Evolutionary conservation across 2,113 vertebrate species (phyloP), one percentile per base, ranked within the genome.

Genomic region (Paraplagusia blochii): DNA sequence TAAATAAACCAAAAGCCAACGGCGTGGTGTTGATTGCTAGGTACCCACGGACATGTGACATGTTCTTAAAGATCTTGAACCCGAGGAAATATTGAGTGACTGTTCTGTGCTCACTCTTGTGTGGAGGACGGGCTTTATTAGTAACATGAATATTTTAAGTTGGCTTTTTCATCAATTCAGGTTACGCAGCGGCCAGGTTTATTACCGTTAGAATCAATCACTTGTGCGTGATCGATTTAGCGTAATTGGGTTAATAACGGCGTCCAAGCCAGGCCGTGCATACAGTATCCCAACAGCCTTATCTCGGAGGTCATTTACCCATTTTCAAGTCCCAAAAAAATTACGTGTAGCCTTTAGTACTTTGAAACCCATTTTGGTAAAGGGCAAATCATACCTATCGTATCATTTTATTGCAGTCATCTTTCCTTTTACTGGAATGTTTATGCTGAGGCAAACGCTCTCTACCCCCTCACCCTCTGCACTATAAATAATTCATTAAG

Each of bases 401-500:
- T 82, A 81, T 77, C 43, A 75, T 85, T 86, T 85, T 87, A 85
- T 73, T 70, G 66, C 69, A 62, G 62, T 69, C 76, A 62, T 85
- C 42, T 44, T 59, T 69, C 34, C 58, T 76, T 87, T 85, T 87
- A 86, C 79, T 69, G 65, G 67, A 66, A 64, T 85, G 76, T 87
- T 87, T 83, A 89, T 75, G 76, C 71, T 1, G 18, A 74, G 76
- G 65, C 58, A 74, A 83, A 75, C 50, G 69, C 52, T 75, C 66
- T 79, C 77, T 58, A 66, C 63, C 66, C 70, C 48, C 66, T 64
- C 34, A 56, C 48, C 61, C 70, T 56, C 63, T 35, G 12, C 13
- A 36, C 61, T 59, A 84, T 88, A 79, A 84, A 89, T 88, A 75
- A 86, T 87, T 85, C 72, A 89, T 87, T 84, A 85, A 81, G 68